Conservation (phyloP, 30 jellyfish, hydroid and myxozoan species). For the Hydra vulgaris region DNA sequence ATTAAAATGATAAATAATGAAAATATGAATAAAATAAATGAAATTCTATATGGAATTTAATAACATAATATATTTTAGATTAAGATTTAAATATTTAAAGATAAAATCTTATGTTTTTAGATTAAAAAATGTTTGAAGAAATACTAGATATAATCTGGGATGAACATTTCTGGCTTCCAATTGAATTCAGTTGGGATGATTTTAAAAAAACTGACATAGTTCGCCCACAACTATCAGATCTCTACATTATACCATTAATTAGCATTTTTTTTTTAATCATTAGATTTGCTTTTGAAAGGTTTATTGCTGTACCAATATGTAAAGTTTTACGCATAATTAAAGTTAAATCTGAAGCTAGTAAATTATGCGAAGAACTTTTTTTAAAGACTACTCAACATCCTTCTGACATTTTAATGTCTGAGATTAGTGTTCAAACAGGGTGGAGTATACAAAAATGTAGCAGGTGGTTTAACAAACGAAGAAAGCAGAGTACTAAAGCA, state of each 20-base stretch:
- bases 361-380: constrained; percentile 61
- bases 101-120: background rate
- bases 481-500: constrained; percentile 42
- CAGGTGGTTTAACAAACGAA: constrained; percentile 61
- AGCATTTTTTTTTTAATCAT: constrained; percentile 44
- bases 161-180: constrained; percentile 79
- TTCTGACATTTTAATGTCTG: constrained; percentile 36
- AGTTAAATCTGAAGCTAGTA: constrained; percentile 66
- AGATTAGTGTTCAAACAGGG: constrained; percentile 72
- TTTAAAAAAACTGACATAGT: constrained; percentile 36
- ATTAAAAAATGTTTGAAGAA: constrained; percentile 20
- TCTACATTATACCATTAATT: constrained; percentile 48
- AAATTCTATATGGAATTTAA: no score
- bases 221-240: constrained; percentile 57
- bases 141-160: constrained; percentile 46
- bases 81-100: no score
- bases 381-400: constrained; percentile 45
- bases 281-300: constrained; percentile 68
- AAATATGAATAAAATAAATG: no score
- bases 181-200: constrained; percentile 81
- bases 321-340: constrained; percentile 53
- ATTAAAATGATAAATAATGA: no score
- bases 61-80: no score
- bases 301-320: constrained; percentile 74
- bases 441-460: constrained; percentile 64